Evolutionary conservation across 2,113 vertebrate genomes (phyloP), one percentile per base, ranked within the genome.

Genomic region (Crotalus tigris): DNA sequence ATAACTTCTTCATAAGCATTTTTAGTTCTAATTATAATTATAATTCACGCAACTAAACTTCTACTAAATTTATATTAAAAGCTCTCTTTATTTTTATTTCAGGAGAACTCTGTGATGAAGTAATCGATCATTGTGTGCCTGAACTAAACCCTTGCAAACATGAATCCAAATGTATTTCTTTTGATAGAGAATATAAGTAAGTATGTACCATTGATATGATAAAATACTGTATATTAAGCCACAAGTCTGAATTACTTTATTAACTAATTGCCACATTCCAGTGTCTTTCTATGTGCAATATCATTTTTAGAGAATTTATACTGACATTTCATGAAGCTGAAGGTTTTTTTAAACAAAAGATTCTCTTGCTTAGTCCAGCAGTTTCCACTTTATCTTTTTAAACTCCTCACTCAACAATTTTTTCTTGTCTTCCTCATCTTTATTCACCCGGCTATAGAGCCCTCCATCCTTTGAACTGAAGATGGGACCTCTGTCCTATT

Each of bases 41-140:
- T 61, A 85, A 59, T 90, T 95, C 51, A 92, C 39, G 21, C 54
- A 26, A 90, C 64, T 57, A 69, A 89, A 54, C 4, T 85, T 55
- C 58, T 23, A 91, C 19, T 3, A 91, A 13, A 64, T 57, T 15
- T 51, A 46, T 55, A 58, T 59, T 94, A 88, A 95, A 29, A 94
- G 59, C 51, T 55, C 46, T 93, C 54, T 61, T 95, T 95, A 88
- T 89, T 95, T 89, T 92, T 95, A 53, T 55, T 91, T 75, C 94
- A 99, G 99, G 99, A 94, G 99, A 99, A 90, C 97, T 99, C 59
- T 99, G 99, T 53, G 99, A 99, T 15, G 99, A 99, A 94, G 98
- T 99, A 94, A 96, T 99, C 24, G 98, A 99, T 96, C 98, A 98
- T 87, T 99, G 99, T 90, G 97, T 98, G 94, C 97, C 97, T 5